phyloP scores from a whole-genome alignment of 2,888 invertebrate genomes.

The Phyllotreta cruciferae region DNA sequence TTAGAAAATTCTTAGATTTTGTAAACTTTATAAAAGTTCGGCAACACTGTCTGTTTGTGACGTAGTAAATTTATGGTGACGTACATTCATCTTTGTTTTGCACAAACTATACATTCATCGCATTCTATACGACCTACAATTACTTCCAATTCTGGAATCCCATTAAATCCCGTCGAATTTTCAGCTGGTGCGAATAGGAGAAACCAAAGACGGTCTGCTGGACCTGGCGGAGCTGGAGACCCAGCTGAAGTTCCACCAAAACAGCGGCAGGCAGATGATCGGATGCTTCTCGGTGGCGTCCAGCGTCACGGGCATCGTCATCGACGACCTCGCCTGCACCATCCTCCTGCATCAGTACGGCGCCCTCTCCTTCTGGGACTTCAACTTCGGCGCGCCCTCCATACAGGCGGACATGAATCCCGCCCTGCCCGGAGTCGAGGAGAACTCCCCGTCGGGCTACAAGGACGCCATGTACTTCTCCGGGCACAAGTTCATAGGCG shows the following conservation, averaged over 20 bases:
- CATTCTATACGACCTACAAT: no score
- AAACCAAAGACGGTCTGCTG: slow-evolving; percentile 80
- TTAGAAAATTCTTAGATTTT: no score
- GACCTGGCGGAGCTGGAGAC: slow-evolving; percentile 79
- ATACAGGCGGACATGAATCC: slow-evolving; percentile 87
- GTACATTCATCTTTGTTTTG: no score
- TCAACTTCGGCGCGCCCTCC: slow-evolving; percentile 83
- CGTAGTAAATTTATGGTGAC: no score
- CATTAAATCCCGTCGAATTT: slow-evolving; percentile 37
- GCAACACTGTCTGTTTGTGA: no score
- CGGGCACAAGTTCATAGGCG: slow-evolving; percentile 90
- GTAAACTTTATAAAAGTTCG: no score
- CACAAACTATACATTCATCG: no score
- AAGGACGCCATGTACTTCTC: slow-evolving; percentile 92
- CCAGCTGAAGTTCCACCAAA: slow-evolving; percentile 70
- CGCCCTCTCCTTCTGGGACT: slow-evolving; percentile 90
- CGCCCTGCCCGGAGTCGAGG: slow-evolving; percentile 71
- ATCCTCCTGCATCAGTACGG: slow-evolving; percentile 81
- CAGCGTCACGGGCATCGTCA: slow-evolving; percentile 70
- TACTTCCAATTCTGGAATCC: no score
- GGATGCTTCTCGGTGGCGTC: slow-evolving; percentile 74
- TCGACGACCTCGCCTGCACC: slow-evolving; percentile 84
- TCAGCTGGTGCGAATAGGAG: slow-evolving; percentile 80
- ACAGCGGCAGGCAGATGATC: slow-evolving; percentile 72
- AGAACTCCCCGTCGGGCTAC: slow-evolving; percentile 66